Base-by-base conservation (phyloP, 2,888 invertebrate species). In the Torymus tubicola region DNA sequence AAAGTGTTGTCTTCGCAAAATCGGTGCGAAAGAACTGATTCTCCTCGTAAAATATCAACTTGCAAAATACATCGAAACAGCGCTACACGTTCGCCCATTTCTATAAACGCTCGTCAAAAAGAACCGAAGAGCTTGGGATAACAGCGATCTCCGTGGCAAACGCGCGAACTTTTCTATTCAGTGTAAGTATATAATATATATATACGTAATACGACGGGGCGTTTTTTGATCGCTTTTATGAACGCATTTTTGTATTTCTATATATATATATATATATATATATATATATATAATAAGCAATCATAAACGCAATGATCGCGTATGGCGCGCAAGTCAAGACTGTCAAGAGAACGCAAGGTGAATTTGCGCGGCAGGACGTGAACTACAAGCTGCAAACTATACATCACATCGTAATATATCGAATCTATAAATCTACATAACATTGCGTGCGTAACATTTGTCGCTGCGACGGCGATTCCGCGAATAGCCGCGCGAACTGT, bases 111-210 rank as follows among this genome's bases (percentile, higher is more conserved):
- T 57, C 24, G 14, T n/a, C 64, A 52, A 57, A 73, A 70, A 64
- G 58, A 82, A 83, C 81, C 73, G 82, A 76, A 83, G 80, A 84
- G 83, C 85, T 85, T 85, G 84, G 86, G 82, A 83, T 10, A 84
- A 84, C 84, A 86, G 83, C 84, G 85, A 81, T 65, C 42, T 80
- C 31, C 21, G 83, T 78, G 86, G 83, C 81, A 82, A 83, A 82
- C 31, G 64, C 67, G 70, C 50, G 80, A 85, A 84, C 83, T 83
- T 71, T 63, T 65, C 21, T 60, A 55, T 53, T 16, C 31, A 18
- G 24, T 16, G 24, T 18, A 64, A 13, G 52, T 58, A n/a, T n/a
- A n/a, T n/a, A n/a, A n/a, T n/a, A n/a, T n/a, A n/a, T n/a, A n/a
- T n/a, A n/a, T n/a, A n/a, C n/a, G n/a, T n/a, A n/a, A n/a, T n/a